Evolutionary conservation across 2,888 invertebrate genomes (phyloP), one percentile per base, ranked within the genome.

Genomic region (Xestia ashworthii): DNA sequence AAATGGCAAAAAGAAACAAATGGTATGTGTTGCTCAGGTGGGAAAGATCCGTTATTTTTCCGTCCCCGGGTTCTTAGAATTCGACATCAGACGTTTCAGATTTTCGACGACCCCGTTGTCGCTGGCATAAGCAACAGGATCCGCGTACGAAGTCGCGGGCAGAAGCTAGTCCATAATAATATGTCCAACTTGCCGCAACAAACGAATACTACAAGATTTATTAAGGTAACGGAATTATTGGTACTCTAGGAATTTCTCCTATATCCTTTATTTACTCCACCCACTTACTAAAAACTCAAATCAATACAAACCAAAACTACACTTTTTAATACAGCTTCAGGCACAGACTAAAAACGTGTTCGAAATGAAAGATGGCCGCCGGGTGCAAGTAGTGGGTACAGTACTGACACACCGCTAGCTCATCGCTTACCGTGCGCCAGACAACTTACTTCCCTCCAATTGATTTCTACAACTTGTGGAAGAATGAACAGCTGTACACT

Each of bases 401-500:
- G 19, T 25, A 64, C 22, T 71, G 73, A 69, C 68, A 62, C 58
- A 46, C 38, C n/a, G 48, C 72, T 32, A 50, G 44, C 72, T 72
- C 83, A 81, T 83, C 74, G 74, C 82, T 83, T 82, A 81, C 78
- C 8, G 16, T 74, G 78, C 55, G 38, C 74, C 70, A 81, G 81
- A 84, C 84, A 72, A 72, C 83, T 81, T 84, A 70, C 70, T 83
- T 83, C 82, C 70, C 41, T 72, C 38, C 78, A 74, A 83, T 83
- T 81, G 85, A 84, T 78, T 81, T 70, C 64, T 74, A 74, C 81
- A 76, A 80, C 41, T 76, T 83, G 48, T 53, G 69, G 60, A 71
- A 69, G 48, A 81, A 78, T 69, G 68, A 72, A 70, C 84, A 78
- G 71, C 73, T 71, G 60, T 66, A 68, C 60, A 55, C 64, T 60